Base-by-base conservation (phyloP, 2,797 vertebrate genomes). In the Sebastes nivosus region DNA sequence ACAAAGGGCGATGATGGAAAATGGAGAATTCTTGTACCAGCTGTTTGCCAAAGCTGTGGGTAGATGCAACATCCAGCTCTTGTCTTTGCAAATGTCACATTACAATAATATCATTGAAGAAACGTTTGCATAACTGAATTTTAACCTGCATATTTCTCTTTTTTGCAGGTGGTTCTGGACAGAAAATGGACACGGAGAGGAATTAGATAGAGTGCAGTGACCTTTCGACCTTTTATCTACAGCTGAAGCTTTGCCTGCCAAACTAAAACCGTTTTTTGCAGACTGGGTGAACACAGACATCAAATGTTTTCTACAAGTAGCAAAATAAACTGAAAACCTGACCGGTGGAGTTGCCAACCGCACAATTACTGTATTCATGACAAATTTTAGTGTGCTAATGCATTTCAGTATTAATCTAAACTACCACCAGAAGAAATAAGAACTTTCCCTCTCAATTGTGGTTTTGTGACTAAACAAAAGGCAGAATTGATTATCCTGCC, bases 111-210 rank as follows among this genome's bases (percentile, higher is more conserved):
- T 7, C 58, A 67, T 1, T 75, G 36, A n/a, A 52, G 24, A 46
- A 63, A 78, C 2, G 18, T 36, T 9, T 77, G 46, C 20, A 74
- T 52, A 27, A 64, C 36, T 74, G 25, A 32, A 77, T 72, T 84
- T 54, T 85, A 80, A 87, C 46, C 36, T 30, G 4, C 5, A 20
- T 69, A 32, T 86, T 74, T 90, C 38, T 84, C 30, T 90, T 86
- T 84, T 90, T 86, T 69, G 24, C 89, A 95, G 94, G 82, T 78
- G 57, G 64, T 65, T 71, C 78, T 76, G 80, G 81, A 46, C n/a
- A 77, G 22, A 72, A 83, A 79, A 73, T 38, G 64, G 84, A 80
- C 78, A 54, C 29, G 4, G 46, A 22, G 52, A 64, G 10, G 68
- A 70, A 85, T 63, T 79, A 74, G 59, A 82, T 58, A 22, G 72